These are phyloP conservation scores for Acholoe squamosa DNA, from an alignment of 2,888 invertebrate species.

Conservation along the genomic window DNA sequence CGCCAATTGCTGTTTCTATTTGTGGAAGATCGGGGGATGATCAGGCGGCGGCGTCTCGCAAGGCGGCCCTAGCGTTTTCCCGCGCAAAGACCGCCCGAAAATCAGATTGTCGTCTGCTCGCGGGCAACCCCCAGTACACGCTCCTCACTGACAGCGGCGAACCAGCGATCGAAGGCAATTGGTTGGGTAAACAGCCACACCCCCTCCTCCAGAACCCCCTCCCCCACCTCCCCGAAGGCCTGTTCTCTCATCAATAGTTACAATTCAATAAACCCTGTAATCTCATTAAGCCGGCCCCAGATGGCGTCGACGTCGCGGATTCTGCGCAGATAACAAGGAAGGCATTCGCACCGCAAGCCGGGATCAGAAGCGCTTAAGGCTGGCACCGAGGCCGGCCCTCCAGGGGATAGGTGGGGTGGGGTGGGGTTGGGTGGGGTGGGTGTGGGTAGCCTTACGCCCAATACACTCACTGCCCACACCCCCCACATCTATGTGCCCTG, in stretches of 20 bases:
- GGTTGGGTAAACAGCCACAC: not conserved
- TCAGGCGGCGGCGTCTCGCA: conserved; percentile 1
- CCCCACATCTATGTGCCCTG: not conserved
- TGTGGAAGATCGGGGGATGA: conserved; percentile 17
- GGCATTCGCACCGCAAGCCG: not conserved
- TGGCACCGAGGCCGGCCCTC: not conserved
- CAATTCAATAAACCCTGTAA: conserved; percentile 43
- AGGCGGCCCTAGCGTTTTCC: conserved; percentile 1
- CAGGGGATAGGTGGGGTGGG: not conserved
- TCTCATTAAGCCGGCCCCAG: conserved; percentile 27
- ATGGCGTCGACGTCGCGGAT: not conserved
- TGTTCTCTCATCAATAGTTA: conserved; percentile 48
- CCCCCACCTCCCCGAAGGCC: not conserved
- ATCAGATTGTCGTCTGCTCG: conserved; percentile 12
- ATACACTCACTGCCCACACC: not conserved
- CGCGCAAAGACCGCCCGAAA: conserved; percentile 12
- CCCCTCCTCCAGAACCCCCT: not conserved
- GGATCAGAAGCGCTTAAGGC: not conserved
- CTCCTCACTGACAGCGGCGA: not conserved
- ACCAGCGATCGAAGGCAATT: conserved; percentile 7
- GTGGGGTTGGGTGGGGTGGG: not conserved
- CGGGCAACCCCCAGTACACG: not conserved
- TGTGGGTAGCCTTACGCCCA: no score
- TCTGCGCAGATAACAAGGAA: conserved; percentile 3
- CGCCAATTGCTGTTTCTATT: not conserved